These are phyloP conservation scores for Pteronura brasiliensis DNA, from an alignment of 2,113 vertebrate genomes.

Conservation along the genomic window DNA sequence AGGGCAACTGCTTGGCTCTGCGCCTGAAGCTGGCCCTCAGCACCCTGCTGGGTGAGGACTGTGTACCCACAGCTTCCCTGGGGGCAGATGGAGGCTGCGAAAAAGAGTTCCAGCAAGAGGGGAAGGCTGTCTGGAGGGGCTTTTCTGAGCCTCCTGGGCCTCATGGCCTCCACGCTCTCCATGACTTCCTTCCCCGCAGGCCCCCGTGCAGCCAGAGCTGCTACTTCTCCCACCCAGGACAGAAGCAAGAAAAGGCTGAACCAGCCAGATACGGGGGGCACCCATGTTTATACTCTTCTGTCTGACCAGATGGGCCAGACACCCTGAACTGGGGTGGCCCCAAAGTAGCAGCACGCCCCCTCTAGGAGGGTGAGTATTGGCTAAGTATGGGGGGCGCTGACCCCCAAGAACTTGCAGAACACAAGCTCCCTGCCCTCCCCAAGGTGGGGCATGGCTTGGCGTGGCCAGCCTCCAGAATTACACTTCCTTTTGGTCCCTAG, in stretches of 20 bases:
- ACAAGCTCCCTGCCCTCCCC: not conserved
- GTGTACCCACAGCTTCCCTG: not conserved
- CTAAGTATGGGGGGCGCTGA: not conserved
- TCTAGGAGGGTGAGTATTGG: not conserved
- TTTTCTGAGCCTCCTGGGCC: not conserved
- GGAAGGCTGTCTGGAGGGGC: not conserved
- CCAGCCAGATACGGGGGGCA: not conserved
- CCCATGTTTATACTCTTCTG: no score
- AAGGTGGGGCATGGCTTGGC: no score
- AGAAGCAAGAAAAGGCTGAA: not conserved
- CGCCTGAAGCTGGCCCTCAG: not conserved
- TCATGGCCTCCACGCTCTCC: rapidly evolving
- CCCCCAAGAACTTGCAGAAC: not conserved
- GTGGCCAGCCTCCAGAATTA: not conserved
- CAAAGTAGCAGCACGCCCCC: rapidly evolving
- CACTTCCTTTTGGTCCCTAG: not conserved
- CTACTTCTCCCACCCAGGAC: not conserved
- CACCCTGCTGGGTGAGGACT: not conserved
- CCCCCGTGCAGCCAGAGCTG: no score
- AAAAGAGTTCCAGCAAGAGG: not conserved
- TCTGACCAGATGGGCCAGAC: not conserved
- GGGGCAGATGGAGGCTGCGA: not conserved
- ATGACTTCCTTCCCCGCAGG: not conserved
- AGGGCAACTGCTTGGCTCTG: not conserved
- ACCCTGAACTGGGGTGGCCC: rapidly evolving